Base-by-base conservation (phyloP, 2,113 vertebrate species). In the Meleagris gallopavo region DNA sequence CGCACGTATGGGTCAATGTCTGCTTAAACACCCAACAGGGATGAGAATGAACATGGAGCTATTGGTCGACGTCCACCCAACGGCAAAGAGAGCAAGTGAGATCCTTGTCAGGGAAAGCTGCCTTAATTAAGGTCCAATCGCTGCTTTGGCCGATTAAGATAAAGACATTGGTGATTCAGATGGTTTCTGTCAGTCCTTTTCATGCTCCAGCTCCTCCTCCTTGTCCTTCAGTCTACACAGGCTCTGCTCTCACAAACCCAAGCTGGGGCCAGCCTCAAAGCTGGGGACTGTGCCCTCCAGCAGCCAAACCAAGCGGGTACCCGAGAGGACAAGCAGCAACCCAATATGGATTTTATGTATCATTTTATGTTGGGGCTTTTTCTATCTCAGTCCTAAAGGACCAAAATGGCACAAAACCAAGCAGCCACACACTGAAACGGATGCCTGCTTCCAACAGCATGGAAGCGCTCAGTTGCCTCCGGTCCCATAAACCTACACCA, bases 281-380 rank as follows among this genome's bases (percentile, higher is more conserved):
- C 0, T 21, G 55, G 55, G 32, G 32, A n/a, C 17, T 32, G 0
- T 10, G 19, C 62, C 72, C 36, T 77, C 14, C 61, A 76, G 46
- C 64, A 83, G 36, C 36, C 43, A 13, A 36, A 21, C 9, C 48
- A n/a, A 19, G 38, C 41, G 45, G 29, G 9, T 3, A 57, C 55
- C 20, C 45, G 73, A 27, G 29, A 50, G 22, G 3, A 64, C n/a
- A 72, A 57, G 9, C 48, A 60, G 4, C 8, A 19, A 46, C 22
- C 6, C 34, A 62, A 3, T 0, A 0, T 2, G 6, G 10, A 20
- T 15, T 22, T 24, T 13, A 9, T 3, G 19, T 13, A 9, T 45
- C 20, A 22, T 10, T 22, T 27, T 13, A 10, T 2, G 16, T 8
- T 9, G 13, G 38, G 41, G 48, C 32, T 43, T 65, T 55, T 27